A percentile compares a stretch with the other conserved stretches of the same genome.
phyloP scores from a whole-genome alignment of 2,113 vertebrate species.

The Muntiacus muntjak region DNA sequence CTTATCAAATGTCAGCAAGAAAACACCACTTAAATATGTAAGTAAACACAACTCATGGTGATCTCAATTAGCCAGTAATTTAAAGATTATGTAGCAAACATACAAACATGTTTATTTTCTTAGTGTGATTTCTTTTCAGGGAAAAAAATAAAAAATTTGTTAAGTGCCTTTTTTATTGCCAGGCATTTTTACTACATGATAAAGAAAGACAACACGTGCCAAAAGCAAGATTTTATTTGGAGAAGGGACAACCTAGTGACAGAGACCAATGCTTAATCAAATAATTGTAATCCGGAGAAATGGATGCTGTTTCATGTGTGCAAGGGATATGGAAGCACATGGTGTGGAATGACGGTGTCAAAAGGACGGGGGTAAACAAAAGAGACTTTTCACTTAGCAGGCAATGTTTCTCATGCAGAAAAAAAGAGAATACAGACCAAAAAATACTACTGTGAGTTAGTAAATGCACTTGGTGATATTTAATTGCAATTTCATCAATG shows the following conservation, averaged over 20 bases:
- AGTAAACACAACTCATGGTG: not conserved
- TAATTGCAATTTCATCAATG: not conserved
- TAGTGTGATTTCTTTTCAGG: not conserved
- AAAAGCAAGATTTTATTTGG: not conserved
- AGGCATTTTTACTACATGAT: not conserved
- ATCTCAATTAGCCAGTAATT: not conserved
- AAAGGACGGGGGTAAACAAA: no score
- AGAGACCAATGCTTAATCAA: not conserved
- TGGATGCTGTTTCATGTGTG: not conserved
- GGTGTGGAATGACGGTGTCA: not conserved
- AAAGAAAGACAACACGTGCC: not conserved
- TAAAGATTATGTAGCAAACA: not conserved
- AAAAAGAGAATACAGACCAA: not conserved
- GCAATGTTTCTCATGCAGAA: not conserved
- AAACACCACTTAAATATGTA: slow-evolving; percentile 5
- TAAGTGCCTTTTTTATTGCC: not conserved
- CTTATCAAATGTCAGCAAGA: slow-evolving; percentile 36
- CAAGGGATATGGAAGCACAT: not conserved
- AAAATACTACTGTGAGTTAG: not conserved
- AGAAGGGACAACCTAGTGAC: not conserved
- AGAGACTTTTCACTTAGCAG: not conserved
- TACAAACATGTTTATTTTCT: not conserved
- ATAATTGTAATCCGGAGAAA: not conserved
- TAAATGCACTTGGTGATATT: not conserved
- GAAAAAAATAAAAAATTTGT: not conserved